These are phyloP conservation scores for Tringa solitaria DNA, from an alignment of 2,113 vertebrate genomes.

Conservation along the genomic window DNA sequence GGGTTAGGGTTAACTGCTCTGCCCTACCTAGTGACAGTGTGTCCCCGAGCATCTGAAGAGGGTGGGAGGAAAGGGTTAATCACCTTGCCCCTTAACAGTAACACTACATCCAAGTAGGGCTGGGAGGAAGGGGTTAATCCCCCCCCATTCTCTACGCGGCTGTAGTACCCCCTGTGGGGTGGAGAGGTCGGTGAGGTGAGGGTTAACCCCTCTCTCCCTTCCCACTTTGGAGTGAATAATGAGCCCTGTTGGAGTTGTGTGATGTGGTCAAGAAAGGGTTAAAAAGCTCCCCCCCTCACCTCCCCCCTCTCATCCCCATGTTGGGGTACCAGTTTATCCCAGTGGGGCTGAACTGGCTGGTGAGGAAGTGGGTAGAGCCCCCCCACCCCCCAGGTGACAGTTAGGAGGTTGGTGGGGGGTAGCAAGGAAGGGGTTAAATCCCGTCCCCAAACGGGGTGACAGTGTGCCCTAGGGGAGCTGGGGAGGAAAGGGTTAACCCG, in stretches of 20 bases:
- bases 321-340: neutral
- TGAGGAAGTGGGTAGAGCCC: neutral
- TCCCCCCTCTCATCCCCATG: neutral
- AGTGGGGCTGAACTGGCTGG: neutral
- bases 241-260: neutral
- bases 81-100: neutral
- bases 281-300: neutral
- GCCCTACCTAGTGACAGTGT: rapidly evolving
- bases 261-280: neutral
- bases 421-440: neutral
- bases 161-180: neutral
- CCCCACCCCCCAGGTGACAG: neutral
- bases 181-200: neutral
- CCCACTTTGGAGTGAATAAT: neutral
- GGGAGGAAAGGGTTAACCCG: neutral
- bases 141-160: neutral
- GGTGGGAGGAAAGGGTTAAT: neutral
- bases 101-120: neutral
- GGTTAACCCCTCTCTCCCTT: neutral
- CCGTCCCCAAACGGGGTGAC: neutral
- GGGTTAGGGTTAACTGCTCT: neutral
- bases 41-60: neutral
- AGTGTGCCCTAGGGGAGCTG: neutral
- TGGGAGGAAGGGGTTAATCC: neutral
- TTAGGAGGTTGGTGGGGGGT: neutral